A percentile compares a stretch with the other conserved stretches of the same genome.
These are phyloP conservation scores for Hypolimnas misippus DNA, from an alignment of 2,888 invertebrate genomes.

Conservation along the genomic window DNA sequence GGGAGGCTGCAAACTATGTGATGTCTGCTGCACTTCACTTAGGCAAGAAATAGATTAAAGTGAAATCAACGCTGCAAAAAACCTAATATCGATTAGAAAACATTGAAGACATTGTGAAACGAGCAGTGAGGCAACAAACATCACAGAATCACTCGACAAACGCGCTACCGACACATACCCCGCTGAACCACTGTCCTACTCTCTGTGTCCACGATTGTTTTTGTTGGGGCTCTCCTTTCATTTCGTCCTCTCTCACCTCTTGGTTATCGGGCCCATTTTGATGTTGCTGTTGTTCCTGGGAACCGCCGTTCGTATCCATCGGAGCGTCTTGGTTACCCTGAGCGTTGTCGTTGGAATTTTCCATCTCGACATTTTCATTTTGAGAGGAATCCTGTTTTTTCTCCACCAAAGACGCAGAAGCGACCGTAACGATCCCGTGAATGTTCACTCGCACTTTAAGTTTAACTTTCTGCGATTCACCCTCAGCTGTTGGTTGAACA, in stretches of 20 bases:
- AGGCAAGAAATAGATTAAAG: background rate
- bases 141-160: slow-evolving; percentile 57
- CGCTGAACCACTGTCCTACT: slow-evolving; percentile 88
- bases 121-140: slow-evolving; percentile 66
- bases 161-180: slow-evolving; percentile 86
- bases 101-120: background rate
- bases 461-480: slow-evolving; percentile 97
- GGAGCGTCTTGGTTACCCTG: slow-evolving; percentile 65
- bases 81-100: background rate
- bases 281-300: slow-evolving; percentile 65
- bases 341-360: slow-evolving; percentile 65
- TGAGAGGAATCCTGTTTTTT: slow-evolving; percentile 85
- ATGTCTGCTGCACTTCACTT: slow-evolving; percentile 66
- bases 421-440: slow-evolving; percentile 95
- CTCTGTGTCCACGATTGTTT: slow-evolving; percentile 88
- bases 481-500: slow-evolving; percentile 93
- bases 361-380: slow-evolving; percentile 74
- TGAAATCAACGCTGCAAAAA: background rate
- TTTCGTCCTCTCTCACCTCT: slow-evolving; percentile 80
- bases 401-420: slow-evolving; percentile 93
- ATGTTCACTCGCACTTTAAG: slow-evolving; percentile 97
- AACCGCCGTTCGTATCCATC: slow-evolving; percentile 79
- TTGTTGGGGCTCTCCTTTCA: slow-evolving; percentile 74
- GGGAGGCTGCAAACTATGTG: slow-evolving; percentile 66
- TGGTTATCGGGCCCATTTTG: slow-evolving; percentile 74